Conservation (phyloP, 2,797 vertebrate genomes). For the Halcyon leucocephala region DNA sequence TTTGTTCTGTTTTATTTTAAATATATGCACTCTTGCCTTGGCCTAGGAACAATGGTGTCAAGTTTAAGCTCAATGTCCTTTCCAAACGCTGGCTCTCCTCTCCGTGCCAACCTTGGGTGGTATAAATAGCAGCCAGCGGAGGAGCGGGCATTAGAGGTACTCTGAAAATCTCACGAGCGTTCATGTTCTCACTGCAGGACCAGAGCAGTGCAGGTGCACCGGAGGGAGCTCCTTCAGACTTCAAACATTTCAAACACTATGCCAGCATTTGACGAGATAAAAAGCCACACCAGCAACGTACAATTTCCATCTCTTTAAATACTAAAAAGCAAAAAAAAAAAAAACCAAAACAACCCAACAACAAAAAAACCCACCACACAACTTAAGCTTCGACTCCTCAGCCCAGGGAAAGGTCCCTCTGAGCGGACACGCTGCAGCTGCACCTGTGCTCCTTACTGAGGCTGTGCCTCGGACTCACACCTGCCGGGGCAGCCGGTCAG, state of each 20-base stretch:
- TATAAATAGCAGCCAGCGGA: conserved; percentile 54
- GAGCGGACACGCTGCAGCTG: not conserved
- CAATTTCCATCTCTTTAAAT: rapidly evolving
- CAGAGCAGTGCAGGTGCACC: rapidly evolving
- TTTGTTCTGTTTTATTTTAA: not conserved
- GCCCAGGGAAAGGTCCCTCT: rapidly evolving
- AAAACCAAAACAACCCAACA: too few species aligned
- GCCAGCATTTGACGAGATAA: not conserved
- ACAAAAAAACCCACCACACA: not conserved
- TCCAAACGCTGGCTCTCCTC: not conserved
- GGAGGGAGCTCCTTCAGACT: not conserved
- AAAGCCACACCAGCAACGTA: rapidly evolving
- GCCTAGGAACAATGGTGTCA: conserved; percentile 18
- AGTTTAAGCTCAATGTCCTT: conserved; percentile 31
- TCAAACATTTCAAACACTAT: not conserved
- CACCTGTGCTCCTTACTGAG: not conserved
- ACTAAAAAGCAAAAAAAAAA: too few species aligned
- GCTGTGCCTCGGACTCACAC: rapidly evolving
- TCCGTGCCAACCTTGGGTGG: not conserved
- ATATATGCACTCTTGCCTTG: not conserved
- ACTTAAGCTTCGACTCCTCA: rapidly evolving
- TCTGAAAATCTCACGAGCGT: not conserved
- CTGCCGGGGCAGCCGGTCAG: rapidly evolving
- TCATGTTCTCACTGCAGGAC: not conserved
- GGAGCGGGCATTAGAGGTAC: not conserved